Base-by-base conservation (phyloP, 2,113 vertebrate genomes). In the Anoplopoma fimbria region DNA sequence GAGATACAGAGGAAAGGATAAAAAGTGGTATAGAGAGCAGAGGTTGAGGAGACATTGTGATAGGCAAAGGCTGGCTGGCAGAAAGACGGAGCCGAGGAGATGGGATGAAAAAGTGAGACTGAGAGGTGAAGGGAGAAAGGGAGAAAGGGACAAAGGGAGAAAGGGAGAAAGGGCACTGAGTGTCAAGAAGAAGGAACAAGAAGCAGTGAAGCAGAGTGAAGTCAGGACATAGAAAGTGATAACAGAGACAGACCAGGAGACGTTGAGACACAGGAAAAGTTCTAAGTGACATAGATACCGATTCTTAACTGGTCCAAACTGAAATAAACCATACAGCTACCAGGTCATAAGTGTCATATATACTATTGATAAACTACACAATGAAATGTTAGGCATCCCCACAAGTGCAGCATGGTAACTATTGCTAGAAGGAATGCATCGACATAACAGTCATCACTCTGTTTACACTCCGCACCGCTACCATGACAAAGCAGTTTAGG, bases 241-340 rank as follows among this genome's bases (percentile, higher is more conserved):
- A 62, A 95, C 93, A 94, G 92, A 95, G 95, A 95, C 95, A 94
- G 94, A 95, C 15, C 7, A 7, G 29, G 8, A 95, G 95, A 96
- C 3, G 13, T 27, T 1, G 94, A 96, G 95, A 94, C 95, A 74
- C 94, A 34, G 17, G 42, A 34, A 73, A 73, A 4, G 15, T 21
- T 36, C 49, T 38, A 19, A 9, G 25, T 36, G 29, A 57, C 47
- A 62, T 6, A 57, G 19, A 70, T 10, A 29, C 15, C 0, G 6
- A 38, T 60, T 67, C 51, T n/a, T 10, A 51, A 21, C 49, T 9
- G 9, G 4, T 49, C 31, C 4, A 2, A 60, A 51, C 15, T n/a
- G 2, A 47, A 45, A 40, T 31, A 33, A 21, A 49, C 13, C n/a
- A 57, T 13, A 25, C 4, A n/a, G 53, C 33, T 15, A 38, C 7